Percentiles rank a stretch among this genome's conserved stretches.
Conservation (phyloP, 2,113 vertebrate genomes). For the Brachypodius melanocephalos region DNA sequence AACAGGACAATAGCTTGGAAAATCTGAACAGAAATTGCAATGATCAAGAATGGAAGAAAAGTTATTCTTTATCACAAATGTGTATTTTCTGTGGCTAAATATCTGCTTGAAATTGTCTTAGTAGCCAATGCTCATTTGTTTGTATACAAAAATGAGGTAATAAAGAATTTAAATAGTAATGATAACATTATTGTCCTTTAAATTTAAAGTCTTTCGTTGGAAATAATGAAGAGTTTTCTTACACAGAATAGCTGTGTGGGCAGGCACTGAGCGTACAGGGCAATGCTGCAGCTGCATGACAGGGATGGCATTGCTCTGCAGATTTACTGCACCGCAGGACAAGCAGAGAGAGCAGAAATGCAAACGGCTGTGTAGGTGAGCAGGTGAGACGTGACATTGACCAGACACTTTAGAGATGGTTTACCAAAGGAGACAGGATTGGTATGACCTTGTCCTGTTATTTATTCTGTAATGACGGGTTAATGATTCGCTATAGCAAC, state of each 20-base stretch:
- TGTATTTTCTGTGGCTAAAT: background rate
- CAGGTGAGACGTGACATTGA: conserved; percentile 43
- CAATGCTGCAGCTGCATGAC: background rate
- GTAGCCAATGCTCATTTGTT: background rate
- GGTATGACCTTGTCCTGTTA: conserved; percentile 31
- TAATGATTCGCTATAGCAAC: conserved; percentile 17
- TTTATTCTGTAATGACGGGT: background rate
- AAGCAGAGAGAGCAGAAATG: conserved; percentile 14
- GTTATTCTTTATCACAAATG: background rate
- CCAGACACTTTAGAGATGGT: conserved; percentile 33
- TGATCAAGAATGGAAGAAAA: background rate
- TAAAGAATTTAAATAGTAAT: background rate
- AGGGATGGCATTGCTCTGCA: background rate
- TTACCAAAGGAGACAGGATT: background rate
- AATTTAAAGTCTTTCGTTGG: background rate
- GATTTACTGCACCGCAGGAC: conserved; percentile 11
- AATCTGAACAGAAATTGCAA: background rate
- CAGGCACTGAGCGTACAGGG: background rate
- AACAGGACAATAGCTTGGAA: background rate
- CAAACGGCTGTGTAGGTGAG: conserved; percentile 12
- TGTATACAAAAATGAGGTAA: background rate
- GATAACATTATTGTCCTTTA: background rate
- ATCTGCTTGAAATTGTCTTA: background rate
- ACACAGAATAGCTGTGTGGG: background rate
- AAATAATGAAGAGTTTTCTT: background rate